Evolutionary conservation across 1,140 invertebrate species (phyloP), one percentile per base, ranked within the genome.

Genomic region (Pogonomyrmex barbatus): DNA sequence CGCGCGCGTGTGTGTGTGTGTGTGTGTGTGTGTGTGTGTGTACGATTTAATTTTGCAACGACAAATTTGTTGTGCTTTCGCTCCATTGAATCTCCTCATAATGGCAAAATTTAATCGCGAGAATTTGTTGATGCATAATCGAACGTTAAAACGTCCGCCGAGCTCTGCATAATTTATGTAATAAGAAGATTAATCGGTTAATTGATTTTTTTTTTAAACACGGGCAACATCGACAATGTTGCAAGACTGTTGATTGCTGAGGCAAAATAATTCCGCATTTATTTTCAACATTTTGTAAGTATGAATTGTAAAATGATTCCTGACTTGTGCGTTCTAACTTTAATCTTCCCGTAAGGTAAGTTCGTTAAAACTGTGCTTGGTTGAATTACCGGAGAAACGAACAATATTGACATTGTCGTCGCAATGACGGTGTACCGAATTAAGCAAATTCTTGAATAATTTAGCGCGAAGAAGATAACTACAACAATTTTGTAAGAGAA

Each of bases 101-200:
- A 56, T 30, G 30, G 9, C 30, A 12, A 50, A 75, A 73, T 83
- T 73, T 75, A 83, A 83, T 60, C 54, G 42, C 68, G 79, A 50
- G 12, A 39, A 75, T 4, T 47, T 82, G 79, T 83, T 83, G 68
- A 83, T 42, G 79, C 42, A 83, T 75, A 75, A 73, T 39, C 68
- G 24, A 83, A 58, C 33, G 54, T 83, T 75, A 75, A 83, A 83
- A n/a, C 68, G 39, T 73, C 12, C 30, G 42, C 10, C 42, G 52
- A 73, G 68, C 17, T 83, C 39, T 60, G 33, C 68, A 83, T 83
- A 83, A 83, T 73, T 73, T 56, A 73, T 10, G 2, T 47, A 75
- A 75, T 83, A 75, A 83, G 68, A 62, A 71, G 79, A 75, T 83
- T 83, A 83, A 47, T 39, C 68, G 68, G 42, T 83, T 83, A 75